Evolutionary conservation across 2,888 invertebrate genomes (phyloP).

Genomic region (Proisotoma minuta): DNA sequence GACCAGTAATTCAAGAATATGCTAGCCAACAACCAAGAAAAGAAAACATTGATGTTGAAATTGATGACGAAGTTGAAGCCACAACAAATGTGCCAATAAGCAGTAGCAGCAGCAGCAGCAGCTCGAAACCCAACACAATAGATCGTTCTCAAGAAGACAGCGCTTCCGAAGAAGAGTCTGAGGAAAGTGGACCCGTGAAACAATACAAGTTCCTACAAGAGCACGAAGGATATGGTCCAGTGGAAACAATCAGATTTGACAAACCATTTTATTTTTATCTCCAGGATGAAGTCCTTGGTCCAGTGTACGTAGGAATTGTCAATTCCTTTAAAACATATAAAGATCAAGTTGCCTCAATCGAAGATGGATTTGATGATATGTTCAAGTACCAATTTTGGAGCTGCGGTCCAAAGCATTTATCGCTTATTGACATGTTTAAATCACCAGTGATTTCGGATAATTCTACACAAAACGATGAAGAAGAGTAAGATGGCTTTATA

Average conservation of each 20-base stretch:
- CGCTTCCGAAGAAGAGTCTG: constrained; percentile 14
- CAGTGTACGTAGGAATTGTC: constrained; percentile 42
- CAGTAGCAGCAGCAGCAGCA: constrained; percentile 14
- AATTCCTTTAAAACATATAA: constrained; percentile 37
- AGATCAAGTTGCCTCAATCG: constrained; percentile 30
- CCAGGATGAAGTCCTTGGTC: constrained; percentile 39
- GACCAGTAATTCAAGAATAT: neutral
- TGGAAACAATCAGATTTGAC: constrained; percentile 34
- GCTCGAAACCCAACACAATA: neutral
- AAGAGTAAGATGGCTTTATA: too few relatives aligned
- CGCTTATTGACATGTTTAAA: constrained; percentile 23
- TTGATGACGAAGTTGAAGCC: constrained; percentile 7
- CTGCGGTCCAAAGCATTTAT: constrained; percentile 34
- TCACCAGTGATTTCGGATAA: neutral
- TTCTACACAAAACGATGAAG: constrained; percentile 19
- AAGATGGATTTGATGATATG: constrained; percentile 39
- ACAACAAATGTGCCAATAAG: constrained; percentile 7
- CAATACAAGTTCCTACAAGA: constrained; percentile 25
- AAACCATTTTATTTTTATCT: constrained; percentile 42
- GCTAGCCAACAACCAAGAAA: neutral
- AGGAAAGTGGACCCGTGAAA: constrained; percentile 7
- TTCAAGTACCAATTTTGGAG: constrained; percentile 43
- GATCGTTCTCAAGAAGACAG: constrained; percentile 20
- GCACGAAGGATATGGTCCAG: constrained; percentile 22
- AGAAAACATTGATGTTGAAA: neutral